phyloP scores from a whole-genome alignment of 2,888 invertebrate species.

The Asteroscopus sphinx region DNA sequence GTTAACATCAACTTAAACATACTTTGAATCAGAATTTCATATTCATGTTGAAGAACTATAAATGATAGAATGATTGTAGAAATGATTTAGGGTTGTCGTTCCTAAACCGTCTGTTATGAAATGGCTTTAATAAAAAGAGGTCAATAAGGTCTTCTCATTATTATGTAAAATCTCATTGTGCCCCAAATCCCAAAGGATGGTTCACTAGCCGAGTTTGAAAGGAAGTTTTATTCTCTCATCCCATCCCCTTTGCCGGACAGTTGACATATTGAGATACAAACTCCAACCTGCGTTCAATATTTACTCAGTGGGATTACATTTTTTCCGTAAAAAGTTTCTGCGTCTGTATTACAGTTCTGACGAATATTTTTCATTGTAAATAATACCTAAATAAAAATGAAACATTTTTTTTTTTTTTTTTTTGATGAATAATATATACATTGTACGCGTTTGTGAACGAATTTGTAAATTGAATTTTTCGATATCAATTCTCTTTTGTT shows the following conservation, averaged over 20 bases:
- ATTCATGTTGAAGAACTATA: conserved; percentile 27
- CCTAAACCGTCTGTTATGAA: conserved; percentile 40
- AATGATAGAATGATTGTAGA: conserved; percentile 23
- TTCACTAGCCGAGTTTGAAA: conserved; percentile 66
- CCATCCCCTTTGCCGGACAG: conserved; percentile 69
- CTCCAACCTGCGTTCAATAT: conserved; percentile 78
- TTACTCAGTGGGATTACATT: conserved; percentile 64
- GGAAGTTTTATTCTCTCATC: conserved; percentile 67
- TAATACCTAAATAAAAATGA: background rate
- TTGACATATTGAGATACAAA: conserved; percentile 80
- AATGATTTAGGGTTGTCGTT: no score
- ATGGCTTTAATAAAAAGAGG: conserved; percentile 58
- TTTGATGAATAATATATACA: no score
- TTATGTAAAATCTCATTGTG: conserved; percentile 82
- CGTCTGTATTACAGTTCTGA: conserved; percentile 53
- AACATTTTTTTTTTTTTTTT: background rate
- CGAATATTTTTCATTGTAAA: conserved; percentile 54
- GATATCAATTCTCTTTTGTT: conserved; percentile 24
- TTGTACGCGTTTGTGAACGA: conserved; percentile 29
- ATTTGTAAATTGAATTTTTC: conserved; percentile 40
- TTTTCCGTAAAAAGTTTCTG: conserved; percentile 32
- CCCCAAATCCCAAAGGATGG: conserved; percentile 72
- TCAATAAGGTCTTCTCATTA: conserved; percentile 72
- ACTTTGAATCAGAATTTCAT: conserved; percentile 11
- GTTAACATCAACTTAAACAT: conserved; percentile 21